A percentile compares a stretch with the other conserved stretches of the same genome.
phyloP scores from a whole-genome alignment of 2,113 vertebrate species.

The Catharus fuscescens region DNA sequence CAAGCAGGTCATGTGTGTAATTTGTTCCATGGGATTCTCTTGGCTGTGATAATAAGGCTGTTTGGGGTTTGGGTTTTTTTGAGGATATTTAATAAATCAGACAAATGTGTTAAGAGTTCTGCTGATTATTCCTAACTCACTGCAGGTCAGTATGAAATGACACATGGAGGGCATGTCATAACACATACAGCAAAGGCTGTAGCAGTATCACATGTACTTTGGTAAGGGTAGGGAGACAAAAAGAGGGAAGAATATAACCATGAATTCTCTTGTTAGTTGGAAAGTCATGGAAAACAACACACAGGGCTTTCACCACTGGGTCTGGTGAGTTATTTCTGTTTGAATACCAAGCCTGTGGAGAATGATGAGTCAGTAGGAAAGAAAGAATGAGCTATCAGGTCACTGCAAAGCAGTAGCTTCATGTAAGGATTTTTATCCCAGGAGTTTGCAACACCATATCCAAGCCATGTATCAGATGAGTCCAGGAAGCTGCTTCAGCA shows the following conservation, averaged over 20 bases:
- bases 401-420: not conserved
- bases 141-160: not conserved
- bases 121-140: not conserved
- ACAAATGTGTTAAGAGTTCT: not conserved
- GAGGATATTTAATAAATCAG: not conserved
- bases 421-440: not conserved
- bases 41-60: not conserved
- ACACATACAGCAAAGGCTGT: not conserved
- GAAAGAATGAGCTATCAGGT: not conserved
- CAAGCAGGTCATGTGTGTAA: fast-evolving
- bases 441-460: not conserved
- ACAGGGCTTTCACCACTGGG: not conserved
- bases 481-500: not conserved
- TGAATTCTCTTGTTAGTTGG: not conserved
- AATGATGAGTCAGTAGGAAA: not conserved
- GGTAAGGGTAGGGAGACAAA: not conserved
- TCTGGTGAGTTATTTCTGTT: not conserved
- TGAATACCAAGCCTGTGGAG: not conserved
- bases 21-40: not conserved
- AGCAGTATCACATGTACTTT: not conserved
- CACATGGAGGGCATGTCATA: not conserved
- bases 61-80: not conserved
- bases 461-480: not conserved
- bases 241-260: not conserved
- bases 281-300: not conserved